Conservation (phyloP, 2,888 invertebrate species). For the Disparrhopalites patrizii region DNA sequence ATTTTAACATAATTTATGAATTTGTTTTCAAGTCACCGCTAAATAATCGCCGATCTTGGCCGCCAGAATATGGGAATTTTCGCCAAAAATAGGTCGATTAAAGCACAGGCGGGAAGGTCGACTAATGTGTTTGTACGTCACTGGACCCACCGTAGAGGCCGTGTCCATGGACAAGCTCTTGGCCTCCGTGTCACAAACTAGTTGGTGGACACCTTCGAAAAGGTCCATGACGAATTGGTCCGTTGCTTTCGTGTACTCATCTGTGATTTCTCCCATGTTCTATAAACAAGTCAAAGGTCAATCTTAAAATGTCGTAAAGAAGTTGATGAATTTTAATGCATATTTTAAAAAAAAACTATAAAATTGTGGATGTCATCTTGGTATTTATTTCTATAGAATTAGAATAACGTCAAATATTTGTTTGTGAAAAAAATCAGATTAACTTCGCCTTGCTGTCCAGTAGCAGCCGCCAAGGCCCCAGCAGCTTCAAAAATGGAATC, state of each 20-base stretch:
- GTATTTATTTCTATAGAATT: too few species aligned
- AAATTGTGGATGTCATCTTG: too few species aligned
- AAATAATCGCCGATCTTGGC: slow-evolving; percentile 42
- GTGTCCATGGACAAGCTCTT: not conserved
- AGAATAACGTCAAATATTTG: too few species aligned
- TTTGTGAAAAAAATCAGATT: too few species aligned
- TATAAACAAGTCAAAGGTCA: too few species aligned
- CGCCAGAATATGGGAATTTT: slow-evolving; percentile 36
- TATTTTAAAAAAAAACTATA: not conserved
- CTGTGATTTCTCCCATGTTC: slow-evolving; percentile 7
- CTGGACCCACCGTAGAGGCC: not conserved
- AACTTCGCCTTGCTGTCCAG: not conserved
- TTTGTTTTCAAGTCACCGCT: too few species aligned
- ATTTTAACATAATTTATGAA: too few species aligned
- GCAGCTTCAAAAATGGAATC: slow-evolving; percentile 3
- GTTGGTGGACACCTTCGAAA: slow-evolving; percentile 27
- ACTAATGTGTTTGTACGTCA: slow-evolving; percentile 24
- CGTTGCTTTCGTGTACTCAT: slow-evolving; percentile 17
- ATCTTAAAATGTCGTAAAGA: too few species aligned
- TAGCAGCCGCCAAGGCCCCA: not conserved
- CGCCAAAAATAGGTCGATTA: slow-evolving; percentile 43
- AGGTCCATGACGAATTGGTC: slow-evolving; percentile 20
- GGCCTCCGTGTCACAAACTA: slow-evolving; percentile 12
- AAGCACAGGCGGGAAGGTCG: slow-evolving; percentile 41
- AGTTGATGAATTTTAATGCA: too few species aligned